Evolutionary conservation across 2,888 invertebrate species (phyloP).

Genomic region (Ormyrus thymus): DNA sequence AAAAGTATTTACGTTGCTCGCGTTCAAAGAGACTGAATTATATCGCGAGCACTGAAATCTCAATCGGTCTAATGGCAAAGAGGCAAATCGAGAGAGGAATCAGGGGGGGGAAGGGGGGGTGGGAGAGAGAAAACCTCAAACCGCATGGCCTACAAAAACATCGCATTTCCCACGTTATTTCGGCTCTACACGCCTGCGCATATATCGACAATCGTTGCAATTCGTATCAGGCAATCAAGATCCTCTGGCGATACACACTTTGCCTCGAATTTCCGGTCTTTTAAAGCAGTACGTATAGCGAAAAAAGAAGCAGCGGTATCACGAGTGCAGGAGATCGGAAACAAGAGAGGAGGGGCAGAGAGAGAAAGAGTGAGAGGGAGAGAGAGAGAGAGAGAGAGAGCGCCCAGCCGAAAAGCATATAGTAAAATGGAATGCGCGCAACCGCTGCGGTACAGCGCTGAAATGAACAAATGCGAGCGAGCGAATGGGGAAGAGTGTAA

Average conservation of each 20-base stretch:
- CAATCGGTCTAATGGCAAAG: too few relatives aligned
- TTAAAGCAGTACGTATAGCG: background rate
- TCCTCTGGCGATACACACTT: background rate
- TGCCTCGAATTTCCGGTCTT: constrained; percentile 3
- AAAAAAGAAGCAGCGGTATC: background rate
- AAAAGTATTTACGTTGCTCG: too few relatives aligned
- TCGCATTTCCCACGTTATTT: too few relatives aligned
- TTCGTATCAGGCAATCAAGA: constrained; percentile 4
- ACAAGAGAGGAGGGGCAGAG: background rate
- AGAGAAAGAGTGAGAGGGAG: constrained; percentile 7
- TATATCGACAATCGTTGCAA: background rate
- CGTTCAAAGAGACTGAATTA: too few relatives aligned
- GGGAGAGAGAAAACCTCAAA: too few relatives aligned
- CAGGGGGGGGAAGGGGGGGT: too few relatives aligned
- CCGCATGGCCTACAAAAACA: too few relatives aligned
- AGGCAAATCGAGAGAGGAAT: too few relatives aligned
- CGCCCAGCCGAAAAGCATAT: constrained; percentile 53
- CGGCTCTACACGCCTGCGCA: too few relatives aligned
- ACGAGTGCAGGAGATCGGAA: background rate
- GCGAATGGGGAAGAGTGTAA: constrained; percentile 6
- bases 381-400: constrained; percentile 4
- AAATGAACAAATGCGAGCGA: constrained; percentile 44
- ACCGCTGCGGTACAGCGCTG: constrained; percentile 47
- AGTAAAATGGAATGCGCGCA: constrained; percentile 57
- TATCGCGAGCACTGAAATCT: too few relatives aligned